Percentiles rank a stretch among this genome's conserved stretches.
These are phyloP conservation scores for Zaprionus nigranus DNA, from an alignment of 1,140 invertebrate species.

Conservation along the genomic window DNA sequence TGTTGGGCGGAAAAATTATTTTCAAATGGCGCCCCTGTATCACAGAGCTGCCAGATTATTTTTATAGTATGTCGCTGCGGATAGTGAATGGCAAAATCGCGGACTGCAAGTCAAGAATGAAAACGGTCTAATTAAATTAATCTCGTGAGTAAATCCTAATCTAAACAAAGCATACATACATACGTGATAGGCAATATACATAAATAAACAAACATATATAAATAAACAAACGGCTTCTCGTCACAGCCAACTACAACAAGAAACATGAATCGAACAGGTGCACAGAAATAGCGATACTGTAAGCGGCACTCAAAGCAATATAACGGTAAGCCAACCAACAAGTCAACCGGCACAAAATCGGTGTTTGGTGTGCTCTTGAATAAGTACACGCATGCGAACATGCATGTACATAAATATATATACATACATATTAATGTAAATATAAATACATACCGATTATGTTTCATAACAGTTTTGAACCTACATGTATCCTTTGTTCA, in stretches of 20 bases:
- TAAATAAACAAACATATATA: neutral
- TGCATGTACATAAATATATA: neutral
- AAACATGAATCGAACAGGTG: slow-evolving; percentile 62
- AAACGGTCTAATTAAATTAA: too few relatives aligned
- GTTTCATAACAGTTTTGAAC: neutral
- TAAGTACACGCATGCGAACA: slow-evolving; percentile 1
- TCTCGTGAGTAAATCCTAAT: too few relatives aligned
- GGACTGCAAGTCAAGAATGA: neutral
- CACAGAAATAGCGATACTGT: slow-evolving; percentile 36
- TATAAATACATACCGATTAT: neutral
- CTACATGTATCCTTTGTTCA: neutral
- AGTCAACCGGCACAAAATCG: slow-evolving; percentile 39
- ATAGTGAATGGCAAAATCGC: neutral
- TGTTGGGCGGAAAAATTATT: neutral
- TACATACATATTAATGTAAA: neutral
- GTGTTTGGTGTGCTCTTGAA: slow-evolving; percentile 29
- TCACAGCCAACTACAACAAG: slow-evolving; percentile 69
- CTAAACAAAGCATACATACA: too few relatives aligned
- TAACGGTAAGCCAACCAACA: slow-evolving; percentile 43
- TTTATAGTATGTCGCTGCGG: neutral
- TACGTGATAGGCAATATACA: too few relatives aligned
- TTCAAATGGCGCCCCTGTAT: neutral
- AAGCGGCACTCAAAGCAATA: slow-evolving; percentile 41
- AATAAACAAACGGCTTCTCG: too few relatives aligned
- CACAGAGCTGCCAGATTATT: neutral